Evolutionary conservation across 2,113 vertebrate species (phyloP).

Genomic region (Neogale vison): DNA sequence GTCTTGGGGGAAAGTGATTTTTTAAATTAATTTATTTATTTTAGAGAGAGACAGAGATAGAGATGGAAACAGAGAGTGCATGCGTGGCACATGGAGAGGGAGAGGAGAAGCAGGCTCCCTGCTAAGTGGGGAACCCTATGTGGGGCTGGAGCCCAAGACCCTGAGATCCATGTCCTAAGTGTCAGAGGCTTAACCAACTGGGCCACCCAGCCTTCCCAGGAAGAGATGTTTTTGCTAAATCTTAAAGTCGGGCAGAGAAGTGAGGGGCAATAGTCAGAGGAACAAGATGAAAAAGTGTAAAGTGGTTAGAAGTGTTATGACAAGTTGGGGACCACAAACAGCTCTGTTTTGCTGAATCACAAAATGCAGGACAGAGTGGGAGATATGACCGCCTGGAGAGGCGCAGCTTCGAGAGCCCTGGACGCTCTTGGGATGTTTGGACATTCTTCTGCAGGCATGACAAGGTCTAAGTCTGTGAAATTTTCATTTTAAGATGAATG

Average conservation of each 20-base stretch:
- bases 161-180: neutral
- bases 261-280: neutral
- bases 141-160: neutral
- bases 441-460: neutral
- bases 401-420: neutral
- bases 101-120: neutral
- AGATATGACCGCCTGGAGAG: accelerated
- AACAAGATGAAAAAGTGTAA: neutral
- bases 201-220: neutral
- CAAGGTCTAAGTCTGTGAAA: neutral
- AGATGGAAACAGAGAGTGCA: neutral
- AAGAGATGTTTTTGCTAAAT: neutral
- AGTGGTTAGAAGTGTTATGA: neutral
- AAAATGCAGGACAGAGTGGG: accelerated
- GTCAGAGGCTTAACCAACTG: neutral
- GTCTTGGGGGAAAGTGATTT: neutral
- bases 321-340: neutral
- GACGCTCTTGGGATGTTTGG: neutral
- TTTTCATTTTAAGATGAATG: neutral
- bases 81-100: neutral
- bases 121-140: neutral
- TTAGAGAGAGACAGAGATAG: neutral
- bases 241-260: neutral
- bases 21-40: neutral
- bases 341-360: neutral